Conservation (phyloP, 1,140 invertebrate genomes). For the Zaprionus lachaisei region DNA sequence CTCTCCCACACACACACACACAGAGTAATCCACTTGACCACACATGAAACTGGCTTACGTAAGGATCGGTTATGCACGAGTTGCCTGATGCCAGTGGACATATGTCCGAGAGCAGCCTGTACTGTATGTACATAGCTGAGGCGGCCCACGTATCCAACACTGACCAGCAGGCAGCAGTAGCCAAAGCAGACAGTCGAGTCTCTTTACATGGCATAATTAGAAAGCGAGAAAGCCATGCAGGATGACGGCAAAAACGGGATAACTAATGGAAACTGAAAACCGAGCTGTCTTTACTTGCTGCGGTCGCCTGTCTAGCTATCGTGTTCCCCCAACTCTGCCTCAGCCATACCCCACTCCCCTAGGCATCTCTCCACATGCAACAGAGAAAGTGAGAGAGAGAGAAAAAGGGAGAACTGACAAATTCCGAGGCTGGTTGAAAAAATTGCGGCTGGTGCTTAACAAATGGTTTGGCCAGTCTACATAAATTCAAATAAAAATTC, state of each 20-base stretch:
- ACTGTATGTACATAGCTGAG: too few relatives aligned
- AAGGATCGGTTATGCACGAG: constrained; percentile 68
- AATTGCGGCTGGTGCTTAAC: constrained; percentile 38
- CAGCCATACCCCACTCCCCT: neutral
- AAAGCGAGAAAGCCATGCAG: constrained; percentile 57
- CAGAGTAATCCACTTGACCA: neutral
- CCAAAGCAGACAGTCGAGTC: constrained; percentile 16
- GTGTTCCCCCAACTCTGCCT: neutral
- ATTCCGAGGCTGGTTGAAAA: constrained; percentile 30
- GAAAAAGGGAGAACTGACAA: constrained; percentile 39
- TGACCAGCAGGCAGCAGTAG: neutral
- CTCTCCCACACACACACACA: neutral
- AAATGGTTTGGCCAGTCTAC: constrained; percentile 32
- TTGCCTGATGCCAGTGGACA: constrained; percentile 60
- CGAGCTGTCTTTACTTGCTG: constrained; percentile 35
- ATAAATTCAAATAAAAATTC: constrained; percentile 80
- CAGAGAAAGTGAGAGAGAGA: neutral
- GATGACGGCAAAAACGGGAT: constrained; percentile 14
- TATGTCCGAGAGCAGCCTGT: neutral
- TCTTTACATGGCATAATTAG: constrained; percentile 74
- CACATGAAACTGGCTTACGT: constrained; percentile 13
- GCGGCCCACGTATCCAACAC: too few relatives aligned
- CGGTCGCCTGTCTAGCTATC: constrained; percentile 19
- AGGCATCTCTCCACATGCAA: neutral
- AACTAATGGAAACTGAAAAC: constrained; percentile 69